Base-by-base conservation (phyloP, 2,888 invertebrate genomes). In the Epinotia bilunana region DNA sequence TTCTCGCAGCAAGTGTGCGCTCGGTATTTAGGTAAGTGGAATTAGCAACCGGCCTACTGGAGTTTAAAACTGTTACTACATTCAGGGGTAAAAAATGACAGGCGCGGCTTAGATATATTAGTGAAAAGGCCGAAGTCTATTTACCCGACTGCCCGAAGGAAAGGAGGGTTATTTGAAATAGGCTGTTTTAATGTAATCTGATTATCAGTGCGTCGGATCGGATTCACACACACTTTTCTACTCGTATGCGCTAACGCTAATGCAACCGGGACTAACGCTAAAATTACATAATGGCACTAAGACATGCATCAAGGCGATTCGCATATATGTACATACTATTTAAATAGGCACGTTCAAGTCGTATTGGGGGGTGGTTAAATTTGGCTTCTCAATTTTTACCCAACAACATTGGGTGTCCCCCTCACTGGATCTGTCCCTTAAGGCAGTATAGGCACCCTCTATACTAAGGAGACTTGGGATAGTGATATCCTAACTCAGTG, bases 1-100 rank as follows among this genome's bases (percentile, higher is more conserved):
- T 78, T 76, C 77, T 81, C 76, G 74, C 75, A 78, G 76, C 49
- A 61, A 71, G 70, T 60, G 78, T 77, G 79, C 78, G 67, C 77
- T 74, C 67, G 53, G 74, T 64, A 74, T 58, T 58, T 58, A 43
- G 70, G 64, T 71, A 43, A 74, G 74, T 43, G 64, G 64, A 53
- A 70, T 70, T 49, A 64, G 64, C 33, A 28, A n/a, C n/a, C 65
- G 28, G 33, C 28, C 7, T 39, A 33, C 28, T 18, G 28, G 46
- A 20, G 55, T 73, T 73, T n/a, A n/a, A n/a, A 53, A n/a, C 53
- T 53, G 53, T 53, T 53, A 13, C 53, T n/a, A 7, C n/a, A 16
- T 16, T n/a, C 16, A 5, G 13, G 49, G 49, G 46, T 46, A 7
- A 43, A 43, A 5, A 43, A 43, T 43, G 43, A 13, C 13, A 46